These are phyloP conservation scores for Hydractinia echinata DNA, from an alignment of 30 jellyfish, hydroid and myxozoan genomes.

Conservation along the genomic window DNA sequence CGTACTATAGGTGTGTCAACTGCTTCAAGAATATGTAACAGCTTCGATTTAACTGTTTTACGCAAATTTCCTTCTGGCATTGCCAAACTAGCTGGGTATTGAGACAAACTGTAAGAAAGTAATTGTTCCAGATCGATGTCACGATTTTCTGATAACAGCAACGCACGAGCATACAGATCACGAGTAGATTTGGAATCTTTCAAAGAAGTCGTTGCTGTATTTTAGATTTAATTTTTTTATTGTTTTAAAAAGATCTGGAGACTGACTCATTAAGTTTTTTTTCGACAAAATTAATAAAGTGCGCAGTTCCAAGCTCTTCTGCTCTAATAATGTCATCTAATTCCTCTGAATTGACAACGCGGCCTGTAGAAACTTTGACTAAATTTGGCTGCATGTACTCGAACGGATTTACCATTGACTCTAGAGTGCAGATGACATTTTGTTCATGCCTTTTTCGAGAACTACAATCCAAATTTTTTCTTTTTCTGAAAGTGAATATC, in stretches of 20 bases:
- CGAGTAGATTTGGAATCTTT: conserved; percentile 14
- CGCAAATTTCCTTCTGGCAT: conserved; percentile 10
- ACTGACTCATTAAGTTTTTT: background rate
- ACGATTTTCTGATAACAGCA: no score
- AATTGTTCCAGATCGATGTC: conserved; percentile 23
- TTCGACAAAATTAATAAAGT: background rate
- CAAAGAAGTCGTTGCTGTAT: background rate
- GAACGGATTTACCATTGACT: no score
- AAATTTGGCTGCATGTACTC: no score
- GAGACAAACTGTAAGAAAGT: conserved; percentile 15
- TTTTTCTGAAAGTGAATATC: no score
- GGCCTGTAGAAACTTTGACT: background rate
- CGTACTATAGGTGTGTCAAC: no score
- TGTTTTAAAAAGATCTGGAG: background rate
- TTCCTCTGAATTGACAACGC: background rate
- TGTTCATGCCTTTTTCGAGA: no score
- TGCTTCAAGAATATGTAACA: conserved; percentile 22
- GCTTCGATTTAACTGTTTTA: conserved; percentile 34
- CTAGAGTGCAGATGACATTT: no score
- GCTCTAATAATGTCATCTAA: background rate
- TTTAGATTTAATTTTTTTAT: conserved; percentile 14
- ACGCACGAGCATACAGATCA: conserved; percentile 26
- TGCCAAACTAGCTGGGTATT: conserved; percentile 28
- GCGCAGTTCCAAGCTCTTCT: conserved; percentile 4
- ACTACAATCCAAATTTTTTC: no score